Evolutionary conservation across 2,113 vertebrate genomes (phyloP), one percentile per base, ranked within the genome.

Genomic region (Indicator maculatus): DNA sequence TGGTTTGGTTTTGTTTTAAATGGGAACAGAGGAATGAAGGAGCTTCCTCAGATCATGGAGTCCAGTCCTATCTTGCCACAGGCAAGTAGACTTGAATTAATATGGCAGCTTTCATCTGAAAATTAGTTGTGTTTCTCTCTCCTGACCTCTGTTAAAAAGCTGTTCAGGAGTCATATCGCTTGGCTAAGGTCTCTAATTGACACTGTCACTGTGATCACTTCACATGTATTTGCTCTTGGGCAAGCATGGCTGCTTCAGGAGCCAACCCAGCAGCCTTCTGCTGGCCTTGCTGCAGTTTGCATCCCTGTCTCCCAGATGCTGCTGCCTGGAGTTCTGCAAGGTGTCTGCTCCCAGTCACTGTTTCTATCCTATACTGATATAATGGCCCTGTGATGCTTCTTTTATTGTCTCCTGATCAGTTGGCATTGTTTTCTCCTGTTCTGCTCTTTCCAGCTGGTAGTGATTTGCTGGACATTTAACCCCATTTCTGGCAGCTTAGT

Each of bases 251-350:
- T 79, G 39, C 64, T 87, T 70, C 60, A 44, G 67, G 75, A 74
- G 19, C 63, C 12, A 21, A 47, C 33, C 55, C 18, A 26, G 19
- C 39, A 89, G 53, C 59, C n/a, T 88, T 83, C 38, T 15, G 13
- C 20, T 65, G 17, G 75, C 11, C 33, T 41, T 65, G 23, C n/a
- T 69, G 2, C 36, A 45, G 33, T 79, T 74, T 19, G 11, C 20
- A 8, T 61, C 69, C 18, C 15, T 0, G 0, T 52, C 38, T 52
- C 41, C 16, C 33, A 41, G 63, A 23, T 14, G 2, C 18, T 33
- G n/a, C 13, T 81, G 60, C 31, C 30, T 39, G 14, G 26, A 65
- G 33, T 58, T 79, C 39, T 69, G 27, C 24, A 23, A 41, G 50
- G 36, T 16, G 11, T 38, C 52, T 79, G 26, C 8, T 38, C 31